A percentile compares a stretch with the other conserved stretches of the same genome.
These are phyloP conservation scores for Anthoscopus minutus DNA, from an alignment of 2,113 vertebrate species.

Conservation along the genomic window DNA sequence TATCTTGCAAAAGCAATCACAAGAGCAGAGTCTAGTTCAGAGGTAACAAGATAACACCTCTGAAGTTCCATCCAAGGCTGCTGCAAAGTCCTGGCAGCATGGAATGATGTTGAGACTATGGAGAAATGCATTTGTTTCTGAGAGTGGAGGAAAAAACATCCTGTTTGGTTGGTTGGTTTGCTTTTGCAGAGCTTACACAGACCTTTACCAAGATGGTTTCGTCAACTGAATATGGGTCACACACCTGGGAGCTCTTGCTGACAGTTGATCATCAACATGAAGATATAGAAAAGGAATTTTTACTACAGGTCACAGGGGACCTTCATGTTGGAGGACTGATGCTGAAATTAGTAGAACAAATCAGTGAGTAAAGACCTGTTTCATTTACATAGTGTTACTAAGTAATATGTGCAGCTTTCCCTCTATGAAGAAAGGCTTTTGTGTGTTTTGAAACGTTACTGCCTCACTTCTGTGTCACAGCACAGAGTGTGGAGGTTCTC, in stretches of 20 bases:
- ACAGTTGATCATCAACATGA: conserved; percentile 77
- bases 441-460: background rate
- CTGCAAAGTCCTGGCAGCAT: background rate
- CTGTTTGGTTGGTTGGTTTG: background rate
- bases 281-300: conserved; percentile 63
- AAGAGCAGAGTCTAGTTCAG: background rate
- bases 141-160: background rate
- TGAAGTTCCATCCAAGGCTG: background rate
- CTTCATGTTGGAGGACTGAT: conserved; percentile 94
- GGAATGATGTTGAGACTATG: background rate
- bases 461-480: rapidly evolving
- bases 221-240: conserved; percentile 71
- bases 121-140: background rate
- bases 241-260: conserved; percentile 88
- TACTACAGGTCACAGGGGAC: conserved; percentile 83
- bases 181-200: background rate
- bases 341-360: conserved; percentile 91
- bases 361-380: conserved; percentile 79
- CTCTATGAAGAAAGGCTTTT: background rate
- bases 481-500: background rate
- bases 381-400: background rate
- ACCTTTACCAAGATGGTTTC: conserved; percentile 71
- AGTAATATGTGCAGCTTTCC: background rate
- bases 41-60: background rate
- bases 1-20: background rate